Conservation (phyloP, 1,140 invertebrate species). For the Helicoverpa zea region DNA sequence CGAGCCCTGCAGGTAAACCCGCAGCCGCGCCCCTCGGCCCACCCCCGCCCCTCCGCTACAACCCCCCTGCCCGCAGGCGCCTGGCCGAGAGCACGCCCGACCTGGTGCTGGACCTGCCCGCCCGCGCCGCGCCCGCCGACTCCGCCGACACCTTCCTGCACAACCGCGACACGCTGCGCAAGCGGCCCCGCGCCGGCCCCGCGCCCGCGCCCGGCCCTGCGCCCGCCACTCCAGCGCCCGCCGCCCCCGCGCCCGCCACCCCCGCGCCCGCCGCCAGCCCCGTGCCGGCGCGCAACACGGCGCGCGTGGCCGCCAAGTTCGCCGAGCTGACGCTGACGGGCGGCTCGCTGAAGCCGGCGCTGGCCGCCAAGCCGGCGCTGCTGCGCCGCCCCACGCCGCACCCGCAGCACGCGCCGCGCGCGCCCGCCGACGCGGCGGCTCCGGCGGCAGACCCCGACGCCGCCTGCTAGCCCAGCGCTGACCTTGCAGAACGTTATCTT, state of each 20-base stretch:
- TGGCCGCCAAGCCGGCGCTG: conserved; percentile 92
- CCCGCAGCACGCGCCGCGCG: conserved; percentile 25
- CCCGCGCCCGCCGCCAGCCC: conserved; percentile 74
- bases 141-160: conserved; percentile 74
- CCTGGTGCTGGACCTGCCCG: conserved; percentile 95
- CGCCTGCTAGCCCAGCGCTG: conserved; percentile 31
- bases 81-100: conserved; percentile 89
- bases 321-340: conserved; percentile 87
- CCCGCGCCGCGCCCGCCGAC: conserved; percentile 60
- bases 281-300: conserved; percentile 87
- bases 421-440: conserved; percentile 38
- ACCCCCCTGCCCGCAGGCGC: conserved; percentile 54
- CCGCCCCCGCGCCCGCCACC: conserved; percentile 81
- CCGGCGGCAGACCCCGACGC: conserved; percentile 20
- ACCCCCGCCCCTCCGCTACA: background rate
- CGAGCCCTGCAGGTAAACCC: background rate
- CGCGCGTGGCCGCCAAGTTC: conserved; percentile 88
- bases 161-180: conserved; percentile 75
- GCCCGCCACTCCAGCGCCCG: conserved; percentile 60
- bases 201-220: conserved; percentile 22
- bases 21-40: too few species aligned
- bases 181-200: conserved; percentile 57
- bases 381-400: conserved; percentile 83
- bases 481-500: background rate
- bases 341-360: conserved; percentile 90